Base-by-base conservation (phyloP, 2,113 vertebrate genomes). In the Sialia sialis region DNA sequence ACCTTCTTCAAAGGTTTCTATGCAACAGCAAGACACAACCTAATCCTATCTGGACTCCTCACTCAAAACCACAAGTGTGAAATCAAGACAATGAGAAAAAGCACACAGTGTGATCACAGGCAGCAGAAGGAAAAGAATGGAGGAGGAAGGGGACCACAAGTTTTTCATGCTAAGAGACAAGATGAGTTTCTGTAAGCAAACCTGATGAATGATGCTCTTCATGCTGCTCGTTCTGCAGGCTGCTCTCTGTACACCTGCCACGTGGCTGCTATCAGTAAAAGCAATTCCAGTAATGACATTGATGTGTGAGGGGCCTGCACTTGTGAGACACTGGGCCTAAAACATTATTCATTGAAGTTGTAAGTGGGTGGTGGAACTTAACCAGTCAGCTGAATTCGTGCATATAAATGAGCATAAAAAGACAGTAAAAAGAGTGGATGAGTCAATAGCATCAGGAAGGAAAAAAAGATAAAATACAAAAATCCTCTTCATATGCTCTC, bases 261-360 rank as follows among this genome's bases (percentile, higher is more conserved):
- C 32, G 16, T 58, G 90, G 46, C 84, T 87, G 49, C 94, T 94
- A 90, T 85, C 95, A 91, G 90, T 52, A 62, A 90, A 94, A 94
- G 80, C 52, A 97, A 89, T 93, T 91, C 77, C 52, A 78, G 66
- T 39, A 96, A 73, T 58, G 91, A 89, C 94, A 92, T 29, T 91
- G 93, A 94, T 91, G 66, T 76, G 93, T 94, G 93, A 94, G 84
- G 62, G 77, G 78, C 77, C 89, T 89, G 91, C 84, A 94, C 95
- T 76, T 79, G 36, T 41, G 85, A 95, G 91, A 94, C 89, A 62
- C 22, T 0, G 0, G 77, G 69, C 77, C 81, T 92, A 22, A 94
- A 87, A 56, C 84, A 92, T 92, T 87, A 87, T 87, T 94, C 93
- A 91, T 60, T 83, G 67, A 66, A 79, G 38, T 69, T 84, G 34